Conservation (phyloP, 2,113 vertebrate species). For the Megatriorchis doriae region DNA sequence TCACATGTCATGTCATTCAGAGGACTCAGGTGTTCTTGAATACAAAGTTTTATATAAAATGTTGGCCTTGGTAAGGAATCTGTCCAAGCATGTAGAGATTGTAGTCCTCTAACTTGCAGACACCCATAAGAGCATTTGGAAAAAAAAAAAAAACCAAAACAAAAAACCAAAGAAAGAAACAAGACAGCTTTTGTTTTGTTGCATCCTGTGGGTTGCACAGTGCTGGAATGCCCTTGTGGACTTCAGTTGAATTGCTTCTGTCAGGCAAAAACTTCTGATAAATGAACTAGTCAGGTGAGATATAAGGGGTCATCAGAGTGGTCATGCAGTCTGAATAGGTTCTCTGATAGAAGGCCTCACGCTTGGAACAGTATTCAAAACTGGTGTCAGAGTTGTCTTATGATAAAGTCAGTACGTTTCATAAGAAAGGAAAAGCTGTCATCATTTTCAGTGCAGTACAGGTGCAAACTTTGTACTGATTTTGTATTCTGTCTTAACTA, state of each 20-base stretch:
- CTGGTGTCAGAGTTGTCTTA: background rate
- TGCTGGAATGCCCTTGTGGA: background rate
- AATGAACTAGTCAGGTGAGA: background rate
- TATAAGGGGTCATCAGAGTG: background rate
- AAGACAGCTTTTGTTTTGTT: background rate
- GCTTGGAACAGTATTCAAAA: background rate
- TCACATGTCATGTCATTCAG: background rate
- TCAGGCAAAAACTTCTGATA: background rate
- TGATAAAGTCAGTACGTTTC: background rate
- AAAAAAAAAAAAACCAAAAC: background rate
- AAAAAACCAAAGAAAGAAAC: background rate
- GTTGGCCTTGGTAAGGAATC: background rate
- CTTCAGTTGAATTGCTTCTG: background rate
- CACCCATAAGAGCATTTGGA: background rate
- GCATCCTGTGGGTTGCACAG: background rate
- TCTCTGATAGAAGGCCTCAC: background rate
- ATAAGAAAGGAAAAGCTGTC: background rate
- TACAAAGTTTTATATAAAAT: background rate
- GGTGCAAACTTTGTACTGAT: background rate
- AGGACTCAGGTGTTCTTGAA: background rate
- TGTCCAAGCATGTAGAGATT: background rate
- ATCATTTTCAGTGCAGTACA: rapidly evolving
- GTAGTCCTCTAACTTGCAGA: background rate
- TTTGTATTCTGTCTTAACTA: background rate
- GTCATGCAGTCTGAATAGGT: background rate